Conservation (phyloP, 2,888 invertebrate species). For the Chrysolina americana region DNA sequence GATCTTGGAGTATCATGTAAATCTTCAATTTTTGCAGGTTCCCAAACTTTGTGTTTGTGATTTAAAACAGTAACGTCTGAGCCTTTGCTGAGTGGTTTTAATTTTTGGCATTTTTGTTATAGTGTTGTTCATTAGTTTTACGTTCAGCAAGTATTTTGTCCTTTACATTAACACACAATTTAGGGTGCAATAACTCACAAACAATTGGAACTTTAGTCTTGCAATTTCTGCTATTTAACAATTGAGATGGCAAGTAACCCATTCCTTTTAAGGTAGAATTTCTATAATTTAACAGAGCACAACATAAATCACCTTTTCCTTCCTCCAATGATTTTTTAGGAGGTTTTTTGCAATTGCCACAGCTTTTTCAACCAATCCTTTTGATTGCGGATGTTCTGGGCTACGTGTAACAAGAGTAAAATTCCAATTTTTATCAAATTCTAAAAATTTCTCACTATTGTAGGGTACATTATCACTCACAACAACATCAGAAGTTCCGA, state of each 20-base stretch:
- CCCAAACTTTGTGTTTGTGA: not conserved
- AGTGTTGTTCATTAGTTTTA: no score
- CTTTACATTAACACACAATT: no score
- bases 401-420: conserved; percentile 41
- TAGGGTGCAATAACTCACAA: no score
- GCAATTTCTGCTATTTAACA: no score
- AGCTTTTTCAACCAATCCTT: conserved; percentile 46
- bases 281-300: no score
- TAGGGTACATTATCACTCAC: conserved; percentile 47
- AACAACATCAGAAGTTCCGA: conserved; percentile 29
- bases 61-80: not conserved
- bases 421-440: conserved; percentile 44
- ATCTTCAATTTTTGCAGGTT: not conserved
- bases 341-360: conserved; percentile 31
- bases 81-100: not conserved
- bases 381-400: conserved; percentile 45
- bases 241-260: no score
- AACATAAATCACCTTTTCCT: not conserved
- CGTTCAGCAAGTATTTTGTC: no score
- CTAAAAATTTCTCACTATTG: conserved; percentile 38
- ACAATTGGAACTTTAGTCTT: no score
- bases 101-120: not conserved
- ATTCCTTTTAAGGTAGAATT: no score
- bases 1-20: not conserved
- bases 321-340: conserved; percentile 27